Evolutionary conservation across 2,113 vertebrate species (phyloP), one percentile per base, ranked within the genome.

Genomic region (Cochlearius cochlearius): DNA sequence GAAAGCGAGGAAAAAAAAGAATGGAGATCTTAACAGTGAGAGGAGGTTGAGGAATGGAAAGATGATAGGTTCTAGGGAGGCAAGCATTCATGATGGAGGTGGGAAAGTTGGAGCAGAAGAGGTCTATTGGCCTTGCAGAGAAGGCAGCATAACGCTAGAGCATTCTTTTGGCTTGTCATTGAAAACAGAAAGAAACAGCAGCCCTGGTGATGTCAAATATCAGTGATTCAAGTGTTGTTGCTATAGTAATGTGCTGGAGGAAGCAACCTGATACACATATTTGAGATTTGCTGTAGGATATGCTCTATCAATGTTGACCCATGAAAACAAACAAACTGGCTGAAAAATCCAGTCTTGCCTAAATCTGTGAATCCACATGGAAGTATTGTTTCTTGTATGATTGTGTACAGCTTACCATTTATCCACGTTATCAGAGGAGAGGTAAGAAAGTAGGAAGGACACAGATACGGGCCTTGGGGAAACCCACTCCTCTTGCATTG

Each of bases 241-340:
- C 91, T 94, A 64, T 80, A 95, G 91, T 72, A 72, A 92, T 95
- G 47, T 87, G 68, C 60, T 67, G 66, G 83, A 64, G 60, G 56
- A 68, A 84, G 62, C 66, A 83, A 63, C 15, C 63, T 75, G 59
- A 58, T 79, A 41, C 18, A 59, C 82, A 63, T 72, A 59, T 68
- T 84, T 64, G 64, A 94, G 83, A 60, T 64, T 66, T 89, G 91
- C 94, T 78, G 68, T 52, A 81, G 86, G 86, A 34, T 66, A 12
- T 20, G 43, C n/a, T 78, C 92, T 39, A 18, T 93, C 91, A 56
- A 1, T 19, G 60, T n/a, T 52, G 88, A 88, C 73, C 62, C 80
- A 36, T 9, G 58, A 27, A 94, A 88, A 78, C 49, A 94, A 88
- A 88, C 50, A 74, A 9, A 52, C 20, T 10, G 15, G 41, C 52